Conservation (phyloP, 2,113 vertebrate species). For the Limnothrissa miodon region DNA sequence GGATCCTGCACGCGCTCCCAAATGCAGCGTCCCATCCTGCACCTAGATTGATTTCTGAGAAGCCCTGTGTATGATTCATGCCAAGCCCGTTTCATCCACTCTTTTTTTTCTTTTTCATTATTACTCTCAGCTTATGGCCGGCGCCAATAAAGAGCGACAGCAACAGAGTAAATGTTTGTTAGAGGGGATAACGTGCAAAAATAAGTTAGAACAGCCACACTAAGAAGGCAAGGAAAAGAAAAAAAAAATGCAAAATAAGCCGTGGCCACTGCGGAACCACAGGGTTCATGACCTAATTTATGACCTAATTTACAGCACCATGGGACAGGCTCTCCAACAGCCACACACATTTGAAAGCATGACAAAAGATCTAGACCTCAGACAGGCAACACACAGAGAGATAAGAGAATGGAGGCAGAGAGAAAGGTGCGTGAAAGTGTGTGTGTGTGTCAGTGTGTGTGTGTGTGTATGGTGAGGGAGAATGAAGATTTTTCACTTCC, state of each 20-base stretch:
- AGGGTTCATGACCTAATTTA: conserved; percentile 32
- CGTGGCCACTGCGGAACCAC: neutral
- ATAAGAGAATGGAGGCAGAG: conserved; percentile 16
- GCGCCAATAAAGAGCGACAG: neutral
- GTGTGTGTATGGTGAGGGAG: conserved; percentile 10
- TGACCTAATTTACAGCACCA: conserved; percentile 26
- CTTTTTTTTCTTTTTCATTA: conserved; percentile 9
- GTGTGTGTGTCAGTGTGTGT: neutral
- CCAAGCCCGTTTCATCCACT: conserved; percentile 58
- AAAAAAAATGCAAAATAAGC: neutral
- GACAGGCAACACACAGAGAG: neutral
- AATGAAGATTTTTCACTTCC: conserved; percentile 60
- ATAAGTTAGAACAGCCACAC: neutral
- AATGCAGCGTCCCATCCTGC: conserved; percentile 58
- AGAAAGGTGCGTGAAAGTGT: neutral
- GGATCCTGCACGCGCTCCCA: conserved; percentile 20
- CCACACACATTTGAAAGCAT: conserved; percentile 41
- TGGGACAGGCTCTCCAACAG: conserved; percentile 24
- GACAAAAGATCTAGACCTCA: conserved; percentile 37
- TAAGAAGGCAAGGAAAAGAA: neutral
- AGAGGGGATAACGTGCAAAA: neutral
- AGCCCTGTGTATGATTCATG: conserved; percentile 73
- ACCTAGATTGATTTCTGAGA: conserved; percentile 76
- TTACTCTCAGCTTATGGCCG: neutral
- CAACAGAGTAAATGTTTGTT: conserved; percentile 10